phyloP scores from a whole-genome alignment of 2,888 invertebrate genomes.

The Deroplatys truncata region DNA sequence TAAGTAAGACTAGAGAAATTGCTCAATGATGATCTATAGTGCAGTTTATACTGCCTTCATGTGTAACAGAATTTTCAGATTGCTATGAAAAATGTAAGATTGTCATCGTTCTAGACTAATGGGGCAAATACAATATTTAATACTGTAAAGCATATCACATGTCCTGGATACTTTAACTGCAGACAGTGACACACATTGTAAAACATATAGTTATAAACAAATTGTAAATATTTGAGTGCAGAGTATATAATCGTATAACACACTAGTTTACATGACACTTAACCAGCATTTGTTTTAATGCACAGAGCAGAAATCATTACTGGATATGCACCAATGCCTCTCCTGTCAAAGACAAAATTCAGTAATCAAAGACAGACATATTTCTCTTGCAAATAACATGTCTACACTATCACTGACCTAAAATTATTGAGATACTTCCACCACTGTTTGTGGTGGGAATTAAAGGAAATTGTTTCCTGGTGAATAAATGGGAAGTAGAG shows the following conservation, averaged over 20 bases:
- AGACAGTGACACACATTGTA: not conserved
- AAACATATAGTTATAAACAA: not conserved
- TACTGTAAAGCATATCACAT: no score
- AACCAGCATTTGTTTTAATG: not conserved
- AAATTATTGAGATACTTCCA: not conserved
- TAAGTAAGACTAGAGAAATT: not conserved
- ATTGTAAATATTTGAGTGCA: no score
- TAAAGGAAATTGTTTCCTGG: not conserved
- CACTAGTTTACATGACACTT: no score
- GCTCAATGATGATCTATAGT: conserved; percentile 15
- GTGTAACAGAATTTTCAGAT: not conserved
- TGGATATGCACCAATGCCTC: no score
- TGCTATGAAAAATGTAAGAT: not conserved
- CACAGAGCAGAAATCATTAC: not conserved
- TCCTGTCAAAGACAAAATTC: not conserved
- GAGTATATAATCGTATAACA: not conserved
- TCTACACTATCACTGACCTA: not conserved
- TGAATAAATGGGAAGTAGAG: not conserved
- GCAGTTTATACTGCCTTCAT: not conserved
- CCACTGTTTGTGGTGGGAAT: not conserved
- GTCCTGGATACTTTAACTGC: not conserved
- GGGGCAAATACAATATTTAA: not conserved
- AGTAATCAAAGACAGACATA: not conserved
- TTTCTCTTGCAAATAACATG: not conserved
- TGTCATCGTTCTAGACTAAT: not conserved